Base-by-base conservation (phyloP, 2,888 invertebrate genomes). In the Noctua janthina region DNA sequence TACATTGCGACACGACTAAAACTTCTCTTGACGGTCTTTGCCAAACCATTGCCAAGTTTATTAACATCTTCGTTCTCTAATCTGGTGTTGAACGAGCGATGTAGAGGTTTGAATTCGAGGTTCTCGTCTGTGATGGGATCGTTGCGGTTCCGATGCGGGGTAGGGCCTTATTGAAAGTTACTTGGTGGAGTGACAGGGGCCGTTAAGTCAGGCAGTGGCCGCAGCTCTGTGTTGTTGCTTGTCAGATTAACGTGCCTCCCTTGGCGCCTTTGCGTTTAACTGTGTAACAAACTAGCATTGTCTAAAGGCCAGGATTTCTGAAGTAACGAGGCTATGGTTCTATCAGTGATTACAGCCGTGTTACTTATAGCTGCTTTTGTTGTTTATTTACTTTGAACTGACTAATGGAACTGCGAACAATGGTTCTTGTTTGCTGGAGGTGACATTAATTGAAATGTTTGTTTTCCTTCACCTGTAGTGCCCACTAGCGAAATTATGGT, bases 161-260 rank as follows among this genome's bases (percentile, higher is more conserved):
- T 85, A 90, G 90, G 90, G 91, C 90, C 93, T 94, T 94, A 94
- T 94, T 94, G 94, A 93, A 94, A 93, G 93, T 94, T 94, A 94
- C 93, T 93, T 89, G 93, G 89, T 80, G 89, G 93, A 93, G 92
- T 94, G 94, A 94, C 94, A 93, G 92, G 91, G 93, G 93, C 91
- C 92, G 90, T 89, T 90, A 90, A 90, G 90, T 90, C 90, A 90
- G 89, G 79, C 79, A 90, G 88, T 90, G 88, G 90, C 90, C 90
- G 83, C 86, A 85, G 77, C 84, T 86, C 86, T 92, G 92, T 92
- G 92, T 93, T 93, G 93, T 94, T 93, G 87, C 92, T 92, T 94
- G 94, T 94, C 94, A 93, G 94, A 94, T 94, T 94, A 94, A 91
- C 92, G 91, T 88, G 90, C 87, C 90, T 93, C 94, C 93, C 94